These are phyloP conservation scores for Pristionchus entomophagus DNA, from an alignment of 2,888 invertebrate species.

Conservation along the genomic window DNA sequence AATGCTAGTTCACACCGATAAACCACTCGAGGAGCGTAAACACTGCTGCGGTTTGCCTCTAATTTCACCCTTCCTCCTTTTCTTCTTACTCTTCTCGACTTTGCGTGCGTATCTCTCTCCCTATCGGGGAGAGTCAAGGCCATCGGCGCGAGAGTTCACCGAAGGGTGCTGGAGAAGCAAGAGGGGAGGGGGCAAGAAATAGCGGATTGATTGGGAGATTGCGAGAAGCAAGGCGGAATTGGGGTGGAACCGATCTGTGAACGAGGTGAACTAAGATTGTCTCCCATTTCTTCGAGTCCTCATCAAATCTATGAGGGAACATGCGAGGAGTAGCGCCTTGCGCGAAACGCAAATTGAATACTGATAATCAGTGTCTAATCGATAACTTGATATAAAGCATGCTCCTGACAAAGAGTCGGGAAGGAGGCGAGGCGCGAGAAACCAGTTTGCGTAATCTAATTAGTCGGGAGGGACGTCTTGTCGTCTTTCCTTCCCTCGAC, in stretches of 20 bases:
- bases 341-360: no score
- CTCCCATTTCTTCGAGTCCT: no score
- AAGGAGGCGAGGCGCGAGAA: background rate
- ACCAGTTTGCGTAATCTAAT: constrained; percentile 37
- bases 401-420: background rate
- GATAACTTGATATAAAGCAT: no score
- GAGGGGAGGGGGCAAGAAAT: background rate
- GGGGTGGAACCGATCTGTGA: background rate
- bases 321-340: no score
- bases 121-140: background rate
- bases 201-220: background rate
- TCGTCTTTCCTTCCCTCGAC: background rate
- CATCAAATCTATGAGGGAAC: no score
- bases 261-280: background rate
- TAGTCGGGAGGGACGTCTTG: background rate
- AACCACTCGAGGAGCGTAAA: background rate
- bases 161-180: background rate
- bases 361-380: no score
- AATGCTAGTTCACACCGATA: background rate
- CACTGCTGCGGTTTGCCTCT: constrained; percentile 3
- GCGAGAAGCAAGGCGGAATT: background rate
- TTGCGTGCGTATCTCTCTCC: background rate
- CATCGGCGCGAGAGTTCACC: background rate
- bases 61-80: constrained; percentile 20
- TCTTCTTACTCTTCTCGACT: background rate